Base-by-base conservation (phyloP, 2,113 vertebrate genomes). In the Oryzias curvinotus region DNA sequence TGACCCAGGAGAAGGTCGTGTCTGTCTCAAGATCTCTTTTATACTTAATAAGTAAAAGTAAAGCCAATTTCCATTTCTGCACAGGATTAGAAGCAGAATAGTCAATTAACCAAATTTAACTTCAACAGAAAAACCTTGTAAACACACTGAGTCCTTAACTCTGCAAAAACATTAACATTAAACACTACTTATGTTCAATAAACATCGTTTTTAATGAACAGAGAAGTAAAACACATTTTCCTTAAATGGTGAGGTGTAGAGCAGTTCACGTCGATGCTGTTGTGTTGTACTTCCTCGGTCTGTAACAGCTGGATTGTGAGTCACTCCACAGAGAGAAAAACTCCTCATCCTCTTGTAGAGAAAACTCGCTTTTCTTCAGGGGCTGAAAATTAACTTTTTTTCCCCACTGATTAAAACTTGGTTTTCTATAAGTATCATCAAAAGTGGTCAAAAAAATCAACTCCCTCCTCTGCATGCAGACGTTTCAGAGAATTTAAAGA, bases 1-100 rank as follows among this genome's bases (percentile, higher is more conserved):
- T 64, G 64, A 62, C 67, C 61, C 59, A 28, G 48, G 53, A 57
- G 52, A 85, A 78, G 79, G 75, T 71, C 74, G 78, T 64, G 66
- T 78, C 63, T 74, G 41, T 65, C 73, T 79, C 62, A 71, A 82
- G 63, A 73, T 69, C 14, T 44, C 46, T 68, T 68, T 42, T 25
- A 49, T 43, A 28, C 26, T 60, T 71, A 28, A 62, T 57, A 52
- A 50, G 60, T 52, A 65, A 19, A 46, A 26, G 36, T 72, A 59
- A 85, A 13, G 43, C 49, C 70, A 46, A 49, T 61, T 28, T 30
- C 53, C 42, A 67, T 77, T 23, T 30, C 52, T 47, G 56, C 42
- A 75, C 30, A 54, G 62, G 57, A 63, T 65, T 17, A 50, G 68
- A 56, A 51, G 64, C 67, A 70, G 61, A 51, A 62, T 65, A 70